Base-by-base conservation (phyloP, 2,113 vertebrate species). In the Gopherus evgoodei region DNA sequence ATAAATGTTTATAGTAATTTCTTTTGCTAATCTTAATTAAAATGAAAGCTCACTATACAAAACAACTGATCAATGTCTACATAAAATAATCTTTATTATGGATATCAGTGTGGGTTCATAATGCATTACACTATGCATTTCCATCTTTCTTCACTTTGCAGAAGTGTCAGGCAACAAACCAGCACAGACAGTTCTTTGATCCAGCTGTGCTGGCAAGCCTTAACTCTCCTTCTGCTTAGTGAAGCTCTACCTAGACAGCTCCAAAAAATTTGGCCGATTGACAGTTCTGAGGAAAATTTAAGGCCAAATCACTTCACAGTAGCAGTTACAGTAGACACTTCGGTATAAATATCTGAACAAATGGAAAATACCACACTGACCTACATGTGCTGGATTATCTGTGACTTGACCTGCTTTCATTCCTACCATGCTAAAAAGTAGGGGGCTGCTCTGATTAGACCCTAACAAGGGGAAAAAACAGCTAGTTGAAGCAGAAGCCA, bases 301-400 rank as follows among this genome's bases (percentile, higher is more conserved):
- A 97, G 93, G 47, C 84, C 90, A 94, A 92, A 93, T 97, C 93
- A 90, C 90, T 90, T 97, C 95, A 81, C 87, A 96, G 72, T 89
- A 95, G 91, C 96, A 83, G 86, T 94, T 94, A 86, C 87, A 95
- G 94, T 83, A 89, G 92, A 90, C 92, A 83, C 93, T 96, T 97
- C 84, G 42, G 83, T 95, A 95, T 98, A 97, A 97, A 95, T 88
- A 85, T 97, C 94, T 97, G 96, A 96, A 97, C 97, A 5, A 62
- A 96, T 97, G 97, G 96, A 98, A 97, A 98, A 98, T 98, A 97
- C 97, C 91, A 96, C 97, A 95, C 95, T 98, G 98, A 98, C 98
- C 98, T 98, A 98, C 97, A 98, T 98, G 97, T 98, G 93, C 94
- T 93, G 97, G 98, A 98, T 98, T 98, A 98, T 95, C 96, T 88